These are phyloP conservation scores for Ips typographus DNA, from an alignment of 1,140 invertebrate genomes.

Conservation along the genomic window DNA sequence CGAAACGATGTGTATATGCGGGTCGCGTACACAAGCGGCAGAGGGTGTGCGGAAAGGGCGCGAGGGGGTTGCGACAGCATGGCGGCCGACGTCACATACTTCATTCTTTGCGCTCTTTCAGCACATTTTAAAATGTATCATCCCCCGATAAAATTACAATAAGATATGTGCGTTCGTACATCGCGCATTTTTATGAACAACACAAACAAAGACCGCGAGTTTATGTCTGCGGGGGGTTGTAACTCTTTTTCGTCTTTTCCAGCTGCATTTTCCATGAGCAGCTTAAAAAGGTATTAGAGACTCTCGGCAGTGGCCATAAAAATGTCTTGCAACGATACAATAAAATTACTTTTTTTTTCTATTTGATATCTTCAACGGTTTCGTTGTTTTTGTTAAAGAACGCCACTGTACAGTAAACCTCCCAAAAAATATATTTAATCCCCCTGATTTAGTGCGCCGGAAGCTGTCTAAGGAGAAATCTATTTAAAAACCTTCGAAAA, in stretches of 20 bases:
- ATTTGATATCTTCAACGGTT: not conserved
- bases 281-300: slow-evolving; percentile 20
- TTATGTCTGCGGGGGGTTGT: slow-evolving; percentile 23
- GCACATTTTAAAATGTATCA: slow-evolving; percentile 55
- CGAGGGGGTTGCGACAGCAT: slow-evolving; percentile 50
- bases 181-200: slow-evolving; percentile 41
- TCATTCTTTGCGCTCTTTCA: slow-evolving; percentile 54
- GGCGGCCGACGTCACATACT: slow-evolving; percentile 53
- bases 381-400: not conserved
- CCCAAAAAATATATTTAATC: not conserved
- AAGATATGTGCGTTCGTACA: slow-evolving; percentile 47
- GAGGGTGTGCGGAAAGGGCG: slow-evolving; percentile 35
- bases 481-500: not conserved
- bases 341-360: not conserved
- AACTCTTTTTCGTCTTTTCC: slow-evolving; percentile 18
- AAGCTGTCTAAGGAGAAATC: not conserved
- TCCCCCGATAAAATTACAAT: slow-evolving; percentile 54
- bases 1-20: slow-evolving; percentile 47
- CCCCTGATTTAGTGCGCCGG: slow-evolving; percentile 3
- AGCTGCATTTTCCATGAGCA: slow-evolving; percentile 20
- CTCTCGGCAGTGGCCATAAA: slow-evolving; percentile 1
- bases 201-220: slow-evolving; percentile 34
- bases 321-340: not conserved
- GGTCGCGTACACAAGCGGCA: slow-evolving; percentile 45
- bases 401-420: too few relatives aligned